These are phyloP conservation scores for Aphelinus certus DNA, from an alignment of 1,140 invertebrate genomes.

Conservation along the genomic window DNA sequence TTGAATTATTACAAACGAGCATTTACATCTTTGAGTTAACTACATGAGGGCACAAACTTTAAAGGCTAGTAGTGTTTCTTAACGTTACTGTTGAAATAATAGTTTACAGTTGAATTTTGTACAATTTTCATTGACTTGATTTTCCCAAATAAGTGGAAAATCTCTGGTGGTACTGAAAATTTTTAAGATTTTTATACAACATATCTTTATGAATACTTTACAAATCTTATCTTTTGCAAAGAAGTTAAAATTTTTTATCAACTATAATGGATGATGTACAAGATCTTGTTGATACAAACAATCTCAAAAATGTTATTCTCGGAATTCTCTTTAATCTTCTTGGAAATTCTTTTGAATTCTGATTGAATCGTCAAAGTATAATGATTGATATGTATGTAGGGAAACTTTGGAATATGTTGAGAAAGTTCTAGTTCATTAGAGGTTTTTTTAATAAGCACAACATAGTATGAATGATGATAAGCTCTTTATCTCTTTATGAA, in stretches of 20 bases:
- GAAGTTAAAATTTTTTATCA: constrained; percentile 27
- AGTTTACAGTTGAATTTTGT: constrained; percentile 36
- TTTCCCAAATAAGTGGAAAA: constrained; percentile 39
- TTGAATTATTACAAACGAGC: constrained; percentile 37
- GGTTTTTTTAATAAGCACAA: constrained; percentile 33
- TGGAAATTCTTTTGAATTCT: constrained; percentile 39
- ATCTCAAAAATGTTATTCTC: constrained; percentile 34
- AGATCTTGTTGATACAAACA: neutral
- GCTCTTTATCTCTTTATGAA: neutral
- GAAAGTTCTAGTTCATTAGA: constrained; percentile 12
- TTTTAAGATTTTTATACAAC: constrained; percentile 29
- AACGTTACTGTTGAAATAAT: constrained; percentile 37
- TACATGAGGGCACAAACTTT: constrained; percentile 36
- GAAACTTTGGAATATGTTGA: neutral
- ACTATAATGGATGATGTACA: constrained; percentile 19
- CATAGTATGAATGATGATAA: constrained; percentile 17
- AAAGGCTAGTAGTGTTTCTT: constrained; percentile 31
- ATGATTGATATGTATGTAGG: constrained; percentile 5
- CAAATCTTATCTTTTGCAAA: constrained; percentile 24
- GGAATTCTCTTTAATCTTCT: constrained; percentile 39
- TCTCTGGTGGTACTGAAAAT: constrained; percentile 37
- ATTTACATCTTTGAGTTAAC: constrained; percentile 36
- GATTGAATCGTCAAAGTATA: constrained; percentile 18
- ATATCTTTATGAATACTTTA: constrained; percentile 20
- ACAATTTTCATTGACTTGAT: constrained; percentile 30